Conservation (phyloP, 2,797 vertebrate genomes). For the Enteromius argenteus region DNA sequence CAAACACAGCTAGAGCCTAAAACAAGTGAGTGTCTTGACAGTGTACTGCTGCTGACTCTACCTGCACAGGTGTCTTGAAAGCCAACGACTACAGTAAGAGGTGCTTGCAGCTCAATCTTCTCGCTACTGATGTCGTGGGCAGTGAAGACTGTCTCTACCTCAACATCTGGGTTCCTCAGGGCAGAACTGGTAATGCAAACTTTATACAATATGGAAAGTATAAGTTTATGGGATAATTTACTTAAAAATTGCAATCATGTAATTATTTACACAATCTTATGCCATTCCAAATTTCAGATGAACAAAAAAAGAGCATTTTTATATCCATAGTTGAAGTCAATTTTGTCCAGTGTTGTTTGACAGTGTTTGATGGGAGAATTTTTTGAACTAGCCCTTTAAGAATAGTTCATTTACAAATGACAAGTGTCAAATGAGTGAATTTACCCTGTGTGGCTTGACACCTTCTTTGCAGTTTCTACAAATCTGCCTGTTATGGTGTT, state of each 20-base stretch:
- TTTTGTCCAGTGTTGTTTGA: background rate
- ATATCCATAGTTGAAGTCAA: background rate
- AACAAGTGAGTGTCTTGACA: background rate
- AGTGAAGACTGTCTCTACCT: constrained; percentile 92
- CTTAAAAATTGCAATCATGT: background rate
- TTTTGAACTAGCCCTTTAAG: background rate
- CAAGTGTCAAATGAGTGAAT: background rate
- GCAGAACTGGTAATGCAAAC: constrained; percentile 63
- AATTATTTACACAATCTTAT: background rate
- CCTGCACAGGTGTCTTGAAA: constrained; percentile 80
- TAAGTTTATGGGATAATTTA: too few species aligned
- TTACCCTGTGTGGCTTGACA: background rate
- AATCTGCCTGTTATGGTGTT: constrained; percentile 91
- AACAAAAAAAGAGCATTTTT: background rate
- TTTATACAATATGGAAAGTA: background rate
- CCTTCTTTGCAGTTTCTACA: constrained; percentile 81
- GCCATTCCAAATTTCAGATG: background rate
- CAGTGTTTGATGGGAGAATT: background rate
- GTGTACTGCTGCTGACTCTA: background rate
- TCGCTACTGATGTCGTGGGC: constrained; percentile 77
- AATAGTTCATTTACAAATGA: background rate
- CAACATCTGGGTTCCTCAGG: constrained; percentile 94
- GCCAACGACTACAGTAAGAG: constrained; percentile 74
- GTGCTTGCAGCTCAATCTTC: constrained; percentile 84
- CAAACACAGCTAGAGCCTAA: background rate